These are phyloP conservation scores for Lasius fuliginosus DNA, from an alignment of 2,888 invertebrate species.

Conservation along the genomic window DNA sequence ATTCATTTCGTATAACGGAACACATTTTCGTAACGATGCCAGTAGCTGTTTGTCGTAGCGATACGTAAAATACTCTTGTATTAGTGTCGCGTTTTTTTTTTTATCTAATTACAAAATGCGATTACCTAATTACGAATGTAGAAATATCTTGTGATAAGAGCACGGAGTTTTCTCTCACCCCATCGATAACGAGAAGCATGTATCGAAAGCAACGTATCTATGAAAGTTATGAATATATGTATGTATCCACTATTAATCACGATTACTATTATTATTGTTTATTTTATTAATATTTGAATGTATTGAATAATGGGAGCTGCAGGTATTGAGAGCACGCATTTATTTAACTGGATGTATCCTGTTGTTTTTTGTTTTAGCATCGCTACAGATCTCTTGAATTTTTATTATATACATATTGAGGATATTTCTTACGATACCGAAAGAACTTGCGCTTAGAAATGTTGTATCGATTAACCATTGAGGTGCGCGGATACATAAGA, in stretches of 20 bases:
- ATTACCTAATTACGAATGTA: neutral
- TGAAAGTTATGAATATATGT: neutral
- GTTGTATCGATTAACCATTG: slow-evolving; percentile 74
- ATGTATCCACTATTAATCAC: neutral
- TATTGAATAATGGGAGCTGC: neutral
- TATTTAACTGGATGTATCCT: slow-evolving; percentile 71
- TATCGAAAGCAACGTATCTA: neutral
- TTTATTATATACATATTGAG: slow-evolving; percentile 76
- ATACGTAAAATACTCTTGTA: neutral
- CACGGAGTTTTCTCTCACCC: neutral
- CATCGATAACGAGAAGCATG: neutral
- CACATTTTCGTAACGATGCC: neutral
- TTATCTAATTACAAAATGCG: neutral
- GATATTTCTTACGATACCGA: slow-evolving; percentile 75
- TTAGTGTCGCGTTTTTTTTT: neutral
- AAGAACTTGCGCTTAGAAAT: slow-evolving; percentile 73
- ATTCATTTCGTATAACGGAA: neutral
- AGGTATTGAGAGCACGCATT: slow-evolving; percentile 10
- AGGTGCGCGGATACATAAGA: slow-evolving; percentile 73
- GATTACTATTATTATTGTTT: neutral
- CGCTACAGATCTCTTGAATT: slow-evolving; percentile 59
- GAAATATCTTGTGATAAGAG: neutral
- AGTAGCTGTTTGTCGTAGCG: neutral
- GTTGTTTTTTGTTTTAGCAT: slow-evolving; percentile 69
- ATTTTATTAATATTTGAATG: neutral